phyloP scores from a whole-genome alignment of 2,797 vertebrate genomes.

The Thunnus albacares region DNA sequence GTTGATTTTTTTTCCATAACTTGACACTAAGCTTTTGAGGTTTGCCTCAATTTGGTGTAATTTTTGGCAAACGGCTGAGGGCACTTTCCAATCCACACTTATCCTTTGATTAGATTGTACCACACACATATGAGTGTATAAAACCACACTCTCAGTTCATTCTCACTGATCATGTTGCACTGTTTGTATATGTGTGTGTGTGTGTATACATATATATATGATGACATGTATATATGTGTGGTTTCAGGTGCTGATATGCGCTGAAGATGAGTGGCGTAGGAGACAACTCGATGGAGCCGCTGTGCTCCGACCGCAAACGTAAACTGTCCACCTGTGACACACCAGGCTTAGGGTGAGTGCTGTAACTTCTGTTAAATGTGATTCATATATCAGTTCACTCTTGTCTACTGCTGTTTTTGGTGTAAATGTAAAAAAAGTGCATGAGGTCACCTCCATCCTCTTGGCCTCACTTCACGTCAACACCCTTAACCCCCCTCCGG shows the following conservation, averaged over 20 bases:
- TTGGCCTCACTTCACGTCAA: slow-evolving; percentile 4
- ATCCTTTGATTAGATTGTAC: slow-evolving; percentile 37
- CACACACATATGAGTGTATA: neutral
- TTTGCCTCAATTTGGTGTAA: slow-evolving; percentile 24
- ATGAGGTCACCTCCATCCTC: slow-evolving; percentile 21
- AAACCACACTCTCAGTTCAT: neutral
- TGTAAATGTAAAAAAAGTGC: slow-evolving; percentile 23
- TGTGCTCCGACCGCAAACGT: slow-evolving; percentile 95
- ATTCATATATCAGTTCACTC: slow-evolving; percentile 1
- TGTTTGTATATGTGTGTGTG: neutral
- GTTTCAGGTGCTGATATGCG: slow-evolving; percentile 92
- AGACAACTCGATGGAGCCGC: slow-evolving; percentile 93
- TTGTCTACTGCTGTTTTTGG: slow-evolving; percentile 18
- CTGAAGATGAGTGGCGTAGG: slow-evolving; percentile 95
- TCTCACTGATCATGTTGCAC: slow-evolving; percentile 28
- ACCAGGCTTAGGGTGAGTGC: slow-evolving; percentile 90
- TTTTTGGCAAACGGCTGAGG: slow-evolving; percentile 23
- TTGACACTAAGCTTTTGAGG: slow-evolving; percentile 39
- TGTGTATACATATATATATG: neutral
- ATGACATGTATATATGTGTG: slow-evolving; percentile 23
- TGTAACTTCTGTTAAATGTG: slow-evolving; percentile 8
- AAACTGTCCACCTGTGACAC: slow-evolving; percentile 95
- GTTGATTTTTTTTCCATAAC: neutral
- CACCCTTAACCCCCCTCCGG: neutral
- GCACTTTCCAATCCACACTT: slow-evolving; percentile 22